Base-by-base conservation (phyloP, 2,113 vertebrate species). In the Podocnemis expansa region DNA sequence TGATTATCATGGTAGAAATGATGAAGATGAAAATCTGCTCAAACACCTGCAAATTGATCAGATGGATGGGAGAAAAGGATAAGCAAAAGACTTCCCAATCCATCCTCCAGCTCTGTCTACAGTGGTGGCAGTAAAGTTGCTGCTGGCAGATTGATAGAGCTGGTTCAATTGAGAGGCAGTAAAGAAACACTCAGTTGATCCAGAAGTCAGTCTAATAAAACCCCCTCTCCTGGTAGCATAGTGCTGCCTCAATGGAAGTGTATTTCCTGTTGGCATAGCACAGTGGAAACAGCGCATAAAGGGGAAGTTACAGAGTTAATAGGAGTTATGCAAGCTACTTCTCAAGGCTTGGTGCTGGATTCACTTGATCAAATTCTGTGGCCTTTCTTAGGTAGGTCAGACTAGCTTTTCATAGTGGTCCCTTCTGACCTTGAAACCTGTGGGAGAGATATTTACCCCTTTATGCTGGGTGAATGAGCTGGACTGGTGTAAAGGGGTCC, bases 401-500 rank as follows among this genome's bases (percentile, higher is more conserved):
- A 79, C 31, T 25, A 27, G 76, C 55, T 90, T 89, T 38, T 85
- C 5, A 6, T 4, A 29, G 43, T 52, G 29, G 12, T 51, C 49
- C 49, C 49, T 11, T 91, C 79, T 83, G 75, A 56, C 21, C 49
- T 89, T 93, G 67, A 88, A 0, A 75, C 4, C 3, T 7, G 13
- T 10, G 29, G 3, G n/a, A 89, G 43, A 94, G n/a, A 85, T 55
- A 49, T 84, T 75, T 60, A 45, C 58, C 38, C 43, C 49, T 38
- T 76, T 84, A 0, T 5, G 8, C 43, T 45, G 56, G 12, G 10
- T 14, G 34, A 11, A 16, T n/a, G 27, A 52, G 17, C 0, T 38
- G 49, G 79, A 78, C 45, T 9, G 34, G 16, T 38, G 75, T 45
- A 0, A 0, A 82, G 6, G 19, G 24, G 8, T 27, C 67, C 3